Conservation (phyloP, 2,888 invertebrate species). For the Deilephila porcellus region DNA sequence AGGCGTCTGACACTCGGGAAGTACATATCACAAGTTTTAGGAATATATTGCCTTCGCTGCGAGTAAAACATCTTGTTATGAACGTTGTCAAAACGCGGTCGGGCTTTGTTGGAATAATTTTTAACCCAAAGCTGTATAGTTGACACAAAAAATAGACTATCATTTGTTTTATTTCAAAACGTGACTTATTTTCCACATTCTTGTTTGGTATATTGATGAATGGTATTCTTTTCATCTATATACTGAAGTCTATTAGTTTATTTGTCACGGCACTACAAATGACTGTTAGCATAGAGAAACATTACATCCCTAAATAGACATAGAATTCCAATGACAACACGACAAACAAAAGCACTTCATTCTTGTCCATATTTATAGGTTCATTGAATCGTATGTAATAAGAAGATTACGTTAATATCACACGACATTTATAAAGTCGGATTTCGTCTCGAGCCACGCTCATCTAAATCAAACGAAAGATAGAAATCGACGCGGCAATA, state of each 20-base stretch:
- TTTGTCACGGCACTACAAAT: background rate
- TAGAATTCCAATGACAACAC: constrained; percentile 15
- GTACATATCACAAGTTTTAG: constrained; percentile 50
- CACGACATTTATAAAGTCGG: constrained; percentile 19
- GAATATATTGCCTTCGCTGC: constrained; percentile 1
- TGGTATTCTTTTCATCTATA: background rate
- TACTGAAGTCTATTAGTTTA: background rate
- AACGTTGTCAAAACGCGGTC: constrained; percentile 1
- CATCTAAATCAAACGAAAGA: constrained; percentile 43
- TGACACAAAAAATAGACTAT: background rate
- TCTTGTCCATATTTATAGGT: constrained; percentile 22
- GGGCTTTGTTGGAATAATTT: background rate
- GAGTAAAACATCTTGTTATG: constrained; percentile 21
- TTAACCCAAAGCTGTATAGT: background rate
- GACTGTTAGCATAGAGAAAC: background rate
- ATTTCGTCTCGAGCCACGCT: constrained; percentile 39
- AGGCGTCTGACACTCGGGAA: constrained; percentile 63
- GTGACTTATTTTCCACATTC: no score
- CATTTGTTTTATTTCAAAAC: no score
- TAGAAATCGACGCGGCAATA: constrained; percentile 70
- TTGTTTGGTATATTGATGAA: background rate
- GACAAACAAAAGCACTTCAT: constrained; percentile 21
- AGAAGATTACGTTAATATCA: constrained; percentile 17
- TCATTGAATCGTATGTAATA: constrained; percentile 15
- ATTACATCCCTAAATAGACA: constrained; percentile 12